Evolutionary conservation across 2,797 vertebrate species (phyloP).

Genomic region (Myiotriccus ornatus): DNA sequence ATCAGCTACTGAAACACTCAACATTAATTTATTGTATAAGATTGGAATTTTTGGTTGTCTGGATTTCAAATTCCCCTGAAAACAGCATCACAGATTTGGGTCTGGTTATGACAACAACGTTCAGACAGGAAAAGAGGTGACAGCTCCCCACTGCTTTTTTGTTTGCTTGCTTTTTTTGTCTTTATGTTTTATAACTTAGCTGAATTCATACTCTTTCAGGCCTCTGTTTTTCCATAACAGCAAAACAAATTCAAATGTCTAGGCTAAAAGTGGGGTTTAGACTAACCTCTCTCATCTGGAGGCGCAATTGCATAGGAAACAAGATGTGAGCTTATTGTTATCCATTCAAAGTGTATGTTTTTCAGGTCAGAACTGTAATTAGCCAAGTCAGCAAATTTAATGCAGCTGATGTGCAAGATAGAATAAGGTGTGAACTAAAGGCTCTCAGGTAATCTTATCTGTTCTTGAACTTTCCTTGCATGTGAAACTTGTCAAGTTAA

Average conservation of each 20-base stretch:
- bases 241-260: background rate
- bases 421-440: background rate
- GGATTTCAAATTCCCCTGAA: background rate
- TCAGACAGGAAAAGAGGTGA: background rate
- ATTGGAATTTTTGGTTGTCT: background rate
- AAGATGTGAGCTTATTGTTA: background rate
- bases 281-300: background rate
- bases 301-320: background rate
- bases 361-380: background rate
- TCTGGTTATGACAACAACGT: background rate
- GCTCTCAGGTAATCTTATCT: background rate
- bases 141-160: background rate
- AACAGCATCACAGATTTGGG: background rate
- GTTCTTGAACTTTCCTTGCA: background rate
- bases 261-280: background rate
- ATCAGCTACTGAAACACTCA: background rate
- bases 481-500: background rate
- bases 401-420: background rate
- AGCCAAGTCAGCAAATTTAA: background rate
- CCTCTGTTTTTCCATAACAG: background rate
- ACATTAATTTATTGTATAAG: background rate
- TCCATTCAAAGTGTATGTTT: background rate
- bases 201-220: background rate
- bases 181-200: background rate
- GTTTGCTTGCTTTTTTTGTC: background rate